A percentile compares a stretch with the other conserved stretches of the same genome.
Conservation (phyloP, 2,113 vertebrate species). For the Poecile atricapillus region DNA sequence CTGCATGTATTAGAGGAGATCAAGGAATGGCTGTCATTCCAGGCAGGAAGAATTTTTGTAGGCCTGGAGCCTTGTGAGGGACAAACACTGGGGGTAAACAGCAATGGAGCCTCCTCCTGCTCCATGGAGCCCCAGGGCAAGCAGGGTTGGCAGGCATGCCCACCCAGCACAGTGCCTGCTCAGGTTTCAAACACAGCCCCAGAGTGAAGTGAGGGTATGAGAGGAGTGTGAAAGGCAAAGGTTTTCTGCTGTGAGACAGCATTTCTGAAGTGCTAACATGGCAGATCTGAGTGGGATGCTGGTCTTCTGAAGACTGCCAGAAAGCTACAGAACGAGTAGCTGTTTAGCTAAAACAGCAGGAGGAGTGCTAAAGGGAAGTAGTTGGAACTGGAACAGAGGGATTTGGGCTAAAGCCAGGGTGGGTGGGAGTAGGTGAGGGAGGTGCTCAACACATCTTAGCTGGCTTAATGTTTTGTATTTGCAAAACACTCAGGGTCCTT, state of each 20-base stretch:
- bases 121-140: background rate
- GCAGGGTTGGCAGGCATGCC: background rate
- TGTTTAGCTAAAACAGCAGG: slow-evolving; percentile 9
- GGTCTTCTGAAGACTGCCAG: background rate
- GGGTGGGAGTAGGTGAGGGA: slow-evolving; percentile 29
- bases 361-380: background rate
- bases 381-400: slow-evolving; percentile 1
- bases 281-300: slow-evolving; percentile 16
- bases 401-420: background rate
- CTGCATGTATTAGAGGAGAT: background rate
- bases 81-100: background rate
- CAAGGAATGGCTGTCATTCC: background rate
- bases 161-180: background rate
- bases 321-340: background rate
- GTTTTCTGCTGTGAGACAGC: background rate
- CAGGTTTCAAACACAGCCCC: background rate
- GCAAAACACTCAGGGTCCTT: slow-evolving; percentile 21
- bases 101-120: background rate
- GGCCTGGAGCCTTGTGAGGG: background rate
- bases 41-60: background rate
- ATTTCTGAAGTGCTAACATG: background rate
- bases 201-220: background rate
- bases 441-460: background rate
- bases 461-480: background rate
- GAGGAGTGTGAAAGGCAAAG: background rate